A percentile compares a stretch with the other conserved stretches of the same genome.
Conservation (phyloP, 2,888 invertebrate species). For the Athrips mouffetella region DNA sequence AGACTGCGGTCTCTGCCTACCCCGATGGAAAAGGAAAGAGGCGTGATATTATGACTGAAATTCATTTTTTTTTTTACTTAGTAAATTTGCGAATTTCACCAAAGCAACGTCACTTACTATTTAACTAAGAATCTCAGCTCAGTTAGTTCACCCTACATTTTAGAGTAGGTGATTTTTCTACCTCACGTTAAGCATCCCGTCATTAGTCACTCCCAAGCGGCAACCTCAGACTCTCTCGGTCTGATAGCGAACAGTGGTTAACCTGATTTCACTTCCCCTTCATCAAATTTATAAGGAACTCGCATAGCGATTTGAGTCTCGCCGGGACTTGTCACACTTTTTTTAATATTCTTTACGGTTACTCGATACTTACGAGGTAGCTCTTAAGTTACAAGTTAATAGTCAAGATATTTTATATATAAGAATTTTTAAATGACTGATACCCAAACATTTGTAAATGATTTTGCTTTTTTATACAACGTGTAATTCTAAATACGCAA, state of each 20-base stretch:
- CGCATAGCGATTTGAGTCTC: constrained; percentile 3
- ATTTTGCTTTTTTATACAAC: too few species aligned
- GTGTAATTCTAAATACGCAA: too few species aligned
- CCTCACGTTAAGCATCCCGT: background rate
- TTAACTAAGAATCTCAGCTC: too few species aligned
- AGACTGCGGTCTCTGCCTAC: too few species aligned
- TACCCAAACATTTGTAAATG: too few species aligned
- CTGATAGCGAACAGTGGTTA: constrained; percentile 19
- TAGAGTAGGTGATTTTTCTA: background rate
- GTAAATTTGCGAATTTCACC: too few species aligned
- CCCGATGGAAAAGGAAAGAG: too few species aligned
- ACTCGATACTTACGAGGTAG: background rate
- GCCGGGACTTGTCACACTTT: constrained; percentile 18
- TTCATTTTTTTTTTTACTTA: too few species aligned
- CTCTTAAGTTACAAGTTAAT: background rate
- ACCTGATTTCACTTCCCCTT: constrained; percentile 36
- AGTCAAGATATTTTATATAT: too few species aligned
- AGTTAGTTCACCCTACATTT: background rate
- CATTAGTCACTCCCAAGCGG: background rate
- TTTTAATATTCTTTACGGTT: constrained; percentile 7
- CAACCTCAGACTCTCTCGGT: constrained; percentile 7
- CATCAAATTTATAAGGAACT: constrained; percentile 31
- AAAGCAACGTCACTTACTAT: too few species aligned
- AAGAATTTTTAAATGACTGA: too few species aligned
- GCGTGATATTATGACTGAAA: too few species aligned